Evolutionary conservation across 2,113 vertebrate species (phyloP), one percentile per base, ranked within the genome.

Genomic region (Ochotona curzoniae): DNA sequence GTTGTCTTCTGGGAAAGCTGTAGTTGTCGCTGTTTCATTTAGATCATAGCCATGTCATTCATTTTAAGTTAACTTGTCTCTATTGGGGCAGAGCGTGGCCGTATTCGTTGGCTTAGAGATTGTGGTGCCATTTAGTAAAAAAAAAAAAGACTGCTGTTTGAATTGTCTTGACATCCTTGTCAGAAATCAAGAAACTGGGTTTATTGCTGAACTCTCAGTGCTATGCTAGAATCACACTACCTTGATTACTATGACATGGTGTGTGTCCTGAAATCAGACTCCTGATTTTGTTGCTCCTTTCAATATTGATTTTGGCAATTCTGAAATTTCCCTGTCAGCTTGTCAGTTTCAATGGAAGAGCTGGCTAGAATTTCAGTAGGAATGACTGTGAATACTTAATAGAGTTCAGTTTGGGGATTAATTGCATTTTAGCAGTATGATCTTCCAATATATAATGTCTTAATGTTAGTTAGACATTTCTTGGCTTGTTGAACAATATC

Each of bases 401-500:
- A 6, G 12, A 26, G 12, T 57, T 71, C 18, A 25, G 4, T 61
- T 83, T 74, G 20, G 8, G 11, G 18, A 81, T 30, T 54, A 80
- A 67, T 88, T 90, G 71, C 1, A 26, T 69, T 8, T 82, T 54
- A 78, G 26, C 35, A 30, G 8, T 78, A 63, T 67, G 49, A 47
- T 67, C 74, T 92, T 96, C 12, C 30, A 79, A 3, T 91, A n/a
- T 8, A n/a, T 78, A 76, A 8, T 81, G 7, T 91, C n/a, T 78
- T 87, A 49, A 64, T 74, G 10, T 69, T 93, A 64, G 61, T 54
- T 75, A 93, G 35, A 2, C 35, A 14, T 57, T 25, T 66, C 15
- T 44, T 66, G 38, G 83, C 70, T 80, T 12, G 79, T 94, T 64
- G 64, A 90, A 21, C 2, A 38, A 2, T 71, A 14, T 61, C 44